Evolutionary conservation across 1,140 invertebrate genomes (phyloP).

Genomic region (Heliconius nattereri): DNA sequence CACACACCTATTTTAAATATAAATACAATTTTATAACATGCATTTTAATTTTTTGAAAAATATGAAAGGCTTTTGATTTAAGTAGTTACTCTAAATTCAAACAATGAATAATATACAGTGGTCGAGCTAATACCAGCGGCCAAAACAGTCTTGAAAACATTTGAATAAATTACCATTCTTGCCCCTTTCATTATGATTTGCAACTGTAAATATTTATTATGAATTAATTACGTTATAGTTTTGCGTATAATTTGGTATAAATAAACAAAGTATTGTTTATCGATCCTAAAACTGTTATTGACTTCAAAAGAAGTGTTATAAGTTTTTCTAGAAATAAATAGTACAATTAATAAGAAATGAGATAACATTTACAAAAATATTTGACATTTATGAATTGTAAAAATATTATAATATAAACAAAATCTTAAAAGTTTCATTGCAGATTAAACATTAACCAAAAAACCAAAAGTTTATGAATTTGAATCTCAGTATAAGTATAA

Average conservation of each 20-base stretch:
- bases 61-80: not conserved
- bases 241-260: not conserved
- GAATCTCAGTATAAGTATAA: no score
- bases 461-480: no score
- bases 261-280: constrained; percentile 2
- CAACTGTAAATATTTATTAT: constrained; percentile 31
- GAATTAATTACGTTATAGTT: constrained; percentile 22
- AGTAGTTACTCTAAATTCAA: constrained; percentile 14
- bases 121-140: constrained; percentile 37
- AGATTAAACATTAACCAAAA: no score
- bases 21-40: no score
- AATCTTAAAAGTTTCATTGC: no score
- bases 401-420: no score
- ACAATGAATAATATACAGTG: constrained; percentile 18
- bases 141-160: constrained; percentile 38
- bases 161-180: constrained; percentile 45
- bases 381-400: no score
- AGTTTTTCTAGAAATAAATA: no score
- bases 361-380: no score
- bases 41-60: not conserved
- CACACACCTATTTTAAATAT: no score
- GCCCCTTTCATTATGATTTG: constrained; percentile 26
- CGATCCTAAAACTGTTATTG: not conserved
- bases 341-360: no score
- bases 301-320: no score